Percentiles rank a stretch among this genome's conserved stretches.
Conservation (phyloP, 2,797 vertebrate genomes). For the Coluber constrictor region DNA sequence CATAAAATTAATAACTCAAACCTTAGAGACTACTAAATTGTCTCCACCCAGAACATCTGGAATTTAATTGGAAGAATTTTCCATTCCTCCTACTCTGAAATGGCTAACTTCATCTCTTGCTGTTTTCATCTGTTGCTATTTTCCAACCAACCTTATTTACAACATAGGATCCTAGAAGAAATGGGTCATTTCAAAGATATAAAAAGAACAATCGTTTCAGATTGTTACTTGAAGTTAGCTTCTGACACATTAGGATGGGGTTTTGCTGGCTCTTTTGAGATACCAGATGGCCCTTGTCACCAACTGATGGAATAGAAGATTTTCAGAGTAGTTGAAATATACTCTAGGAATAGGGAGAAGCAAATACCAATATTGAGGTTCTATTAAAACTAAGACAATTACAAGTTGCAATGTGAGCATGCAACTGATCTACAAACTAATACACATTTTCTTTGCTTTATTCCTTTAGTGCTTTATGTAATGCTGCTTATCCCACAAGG, state of each 20-base stretch:
- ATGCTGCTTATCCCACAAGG: neutral
- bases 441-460: neutral
- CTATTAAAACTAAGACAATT: slow-evolving; percentile 1
- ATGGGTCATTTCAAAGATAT: neutral
- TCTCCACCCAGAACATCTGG: neutral
- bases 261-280: neutral
- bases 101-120: neutral
- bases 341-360: neutral
- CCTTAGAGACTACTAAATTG: neutral
- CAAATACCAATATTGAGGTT: slow-evolving; percentile 2
- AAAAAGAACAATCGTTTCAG: neutral
- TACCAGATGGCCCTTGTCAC: slow-evolving; percentile 23
- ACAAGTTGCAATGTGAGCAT: neutral
- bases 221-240: slow-evolving; percentile 31
- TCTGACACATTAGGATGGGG: slow-evolving; percentile 17
- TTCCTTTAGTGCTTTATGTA: neutral
- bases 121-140: neutral
- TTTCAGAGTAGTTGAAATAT: neutral
- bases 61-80: neutral
- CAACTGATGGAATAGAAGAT: neutral
- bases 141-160: neutral
- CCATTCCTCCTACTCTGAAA: neutral
- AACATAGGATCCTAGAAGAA: neutral
- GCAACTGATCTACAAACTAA: neutral
- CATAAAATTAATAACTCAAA: neutral